A percentile compares a stretch with the other conserved stretches of the same genome.
Evolutionary conservation across 2,797 vertebrate species (phyloP).

Genomic region (Cygnus olor): DNA sequence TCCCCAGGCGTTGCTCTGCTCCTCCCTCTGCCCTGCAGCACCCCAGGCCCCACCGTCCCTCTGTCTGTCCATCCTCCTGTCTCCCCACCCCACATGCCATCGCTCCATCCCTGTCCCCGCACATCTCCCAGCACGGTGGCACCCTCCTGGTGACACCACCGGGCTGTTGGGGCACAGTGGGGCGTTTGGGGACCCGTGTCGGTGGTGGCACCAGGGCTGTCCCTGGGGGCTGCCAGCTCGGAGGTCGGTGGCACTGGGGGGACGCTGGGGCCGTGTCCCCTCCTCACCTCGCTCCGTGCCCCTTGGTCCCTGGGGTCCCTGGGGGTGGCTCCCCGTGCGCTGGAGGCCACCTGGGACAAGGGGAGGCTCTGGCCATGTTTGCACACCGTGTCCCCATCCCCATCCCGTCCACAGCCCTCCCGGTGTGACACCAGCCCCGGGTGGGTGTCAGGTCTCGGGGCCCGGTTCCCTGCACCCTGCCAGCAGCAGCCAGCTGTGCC

Average conservation of each 20-base stretch:
- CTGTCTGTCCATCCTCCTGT: not conserved
- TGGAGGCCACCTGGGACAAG: not conserved
- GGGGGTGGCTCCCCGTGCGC: not conserved
- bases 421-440: fast-evolving
- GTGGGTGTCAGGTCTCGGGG: not conserved
- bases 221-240: not conserved
- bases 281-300: not conserved
- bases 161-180: not conserved
- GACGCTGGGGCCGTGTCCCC: not conserved
- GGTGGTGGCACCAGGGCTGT: not conserved
- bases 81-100: not conserved
- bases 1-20: no score
- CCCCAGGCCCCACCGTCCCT: not conserved
- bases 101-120: not conserved
- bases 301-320: not conserved
- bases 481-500: not conserved
- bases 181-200: no score
- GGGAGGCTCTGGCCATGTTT: not conserved
- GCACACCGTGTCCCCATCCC: no score
- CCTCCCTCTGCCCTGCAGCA: not conserved
- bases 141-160: not conserved
- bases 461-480: no score
- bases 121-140: not conserved
- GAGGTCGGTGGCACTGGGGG: not conserved
- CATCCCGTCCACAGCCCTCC: not conserved